phyloP scores from a whole-genome alignment of 2,888 invertebrate species.

The Biston betularia region DNA sequence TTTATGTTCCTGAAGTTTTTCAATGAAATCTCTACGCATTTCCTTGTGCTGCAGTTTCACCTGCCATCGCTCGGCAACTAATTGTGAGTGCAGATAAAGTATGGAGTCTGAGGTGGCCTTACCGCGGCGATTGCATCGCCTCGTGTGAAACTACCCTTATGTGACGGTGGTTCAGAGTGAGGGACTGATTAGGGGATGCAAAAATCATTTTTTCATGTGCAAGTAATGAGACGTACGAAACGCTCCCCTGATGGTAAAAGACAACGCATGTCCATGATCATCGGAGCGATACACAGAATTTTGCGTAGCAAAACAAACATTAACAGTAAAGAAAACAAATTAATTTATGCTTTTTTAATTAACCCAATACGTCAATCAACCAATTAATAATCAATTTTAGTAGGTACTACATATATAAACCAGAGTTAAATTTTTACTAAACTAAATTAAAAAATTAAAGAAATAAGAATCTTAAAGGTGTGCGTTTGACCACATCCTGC shows the following conservation, averaged over 20 bases:
- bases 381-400: too few species aligned
- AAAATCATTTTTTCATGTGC: background rate
- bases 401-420: too few species aligned
- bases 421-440: too few species aligned
- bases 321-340: too few species aligned
- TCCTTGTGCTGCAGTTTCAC: conserved; percentile 71
- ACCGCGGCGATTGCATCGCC: conserved; percentile 82
- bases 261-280: background rate
- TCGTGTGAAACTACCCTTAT: conserved; percentile 73
- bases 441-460: too few species aligned
- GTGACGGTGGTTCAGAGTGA: conserved; percentile 58
- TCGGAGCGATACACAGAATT: too few species aligned
- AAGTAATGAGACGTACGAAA: too few species aligned
- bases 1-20: background rate
- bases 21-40: conserved; percentile 36
- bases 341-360: too few species aligned
- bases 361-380: too few species aligned
- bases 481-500: too few species aligned
- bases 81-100: conserved; percentile 86
- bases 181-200: conserved; percentile 36
- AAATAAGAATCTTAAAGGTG: too few species aligned
- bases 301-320: too few species aligned
- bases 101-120: conserved; percentile 84
- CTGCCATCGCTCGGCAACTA: conserved; percentile 85
- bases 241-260: background rate